Evolutionary conservation across 2,797 vertebrate species (phyloP).

Genomic region (Enteromius afrohamiltoni): DNA sequence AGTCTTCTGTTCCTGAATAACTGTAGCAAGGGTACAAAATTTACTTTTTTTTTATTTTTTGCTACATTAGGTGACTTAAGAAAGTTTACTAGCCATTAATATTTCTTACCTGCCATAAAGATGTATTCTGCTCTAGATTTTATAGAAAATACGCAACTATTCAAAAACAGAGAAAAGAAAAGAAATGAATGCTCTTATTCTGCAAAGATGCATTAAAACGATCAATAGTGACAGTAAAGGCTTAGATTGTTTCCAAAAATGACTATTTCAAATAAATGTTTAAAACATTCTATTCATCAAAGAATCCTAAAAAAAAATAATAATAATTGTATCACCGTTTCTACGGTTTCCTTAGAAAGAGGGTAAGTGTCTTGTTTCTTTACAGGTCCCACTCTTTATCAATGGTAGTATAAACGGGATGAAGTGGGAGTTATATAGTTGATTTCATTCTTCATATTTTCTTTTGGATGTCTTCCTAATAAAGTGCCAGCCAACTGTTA

Average conservation of each 20-base stretch:
- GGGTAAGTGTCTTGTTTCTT: background rate
- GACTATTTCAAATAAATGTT: background rate
- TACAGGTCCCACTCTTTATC: background rate
- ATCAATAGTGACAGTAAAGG: background rate
- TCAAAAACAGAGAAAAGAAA: background rate
- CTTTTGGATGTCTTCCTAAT: background rate
- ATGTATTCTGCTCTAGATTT: background rate
- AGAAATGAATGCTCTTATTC: background rate
- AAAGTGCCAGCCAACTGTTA: background rate
- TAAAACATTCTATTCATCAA: background rate
- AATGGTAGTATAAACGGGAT: background rate
- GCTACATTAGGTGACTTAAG: background rate
- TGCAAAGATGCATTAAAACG: background rate
- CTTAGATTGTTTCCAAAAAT: background rate
- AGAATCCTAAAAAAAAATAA: background rate
- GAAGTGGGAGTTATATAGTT: background rate
- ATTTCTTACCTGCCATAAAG: background rate
- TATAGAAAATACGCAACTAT: background rate
- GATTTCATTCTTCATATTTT: background rate
- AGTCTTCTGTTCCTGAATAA: slow-evolving; percentile 9
- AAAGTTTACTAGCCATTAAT: background rate
- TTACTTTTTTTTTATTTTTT: background rate
- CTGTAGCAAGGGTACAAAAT: background rate
- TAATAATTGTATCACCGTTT: background rate
- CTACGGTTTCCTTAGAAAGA: background rate